Base-by-base conservation (phyloP, 2,113 vertebrate species). In the Peromyscus californicus region DNA sequence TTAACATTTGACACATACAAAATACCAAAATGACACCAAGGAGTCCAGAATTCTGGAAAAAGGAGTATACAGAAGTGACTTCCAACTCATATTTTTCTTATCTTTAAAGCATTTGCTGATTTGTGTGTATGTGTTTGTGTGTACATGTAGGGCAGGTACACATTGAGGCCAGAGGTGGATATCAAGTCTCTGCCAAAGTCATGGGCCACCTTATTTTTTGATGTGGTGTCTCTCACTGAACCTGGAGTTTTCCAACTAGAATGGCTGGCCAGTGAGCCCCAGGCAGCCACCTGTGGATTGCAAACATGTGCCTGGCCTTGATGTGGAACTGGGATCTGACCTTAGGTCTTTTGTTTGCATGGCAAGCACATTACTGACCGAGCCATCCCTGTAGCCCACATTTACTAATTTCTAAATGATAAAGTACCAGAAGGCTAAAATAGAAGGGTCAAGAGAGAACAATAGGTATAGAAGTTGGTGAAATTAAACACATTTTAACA, bases 401-500 rank as follows among this genome's bases (percentile, higher is more conserved):
- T 31, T 85, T 65, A 48, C 17, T 57, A n/a, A 86, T 82, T 93
- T 88, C 17, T 75, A 94, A 96, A n/a, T 22, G 16, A 31, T 87
- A 42, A 91, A 95, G 39, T 12, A 42, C 22, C 36, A 48, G 48
- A 80, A 94, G 59, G 39, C 3, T 82, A 36, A 67, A 51, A 85
- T 31, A 51, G 51, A 11, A 51, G 36, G 16, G 29, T 51, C 10
- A 61, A 9, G 69, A 61, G 42, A 70, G 87, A 94, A 90, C 21
- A 65, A 13, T 21, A 26, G 0, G 72, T 89, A 65, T 65, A 65
- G 39, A 89, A 10, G 10, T 59, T 42, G 7, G 5, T 51, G 39
- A 87, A 83, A 59, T 70, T 79, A 42, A 88, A 24, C 17, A 69
- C 51, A 61, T 82, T 93, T 75, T 82, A 36, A 36, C 36, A 80